These are phyloP conservation scores for Fulmarus glacialis DNA, from an alignment of 2,113 vertebrate genomes.

Conservation along the genomic window DNA sequence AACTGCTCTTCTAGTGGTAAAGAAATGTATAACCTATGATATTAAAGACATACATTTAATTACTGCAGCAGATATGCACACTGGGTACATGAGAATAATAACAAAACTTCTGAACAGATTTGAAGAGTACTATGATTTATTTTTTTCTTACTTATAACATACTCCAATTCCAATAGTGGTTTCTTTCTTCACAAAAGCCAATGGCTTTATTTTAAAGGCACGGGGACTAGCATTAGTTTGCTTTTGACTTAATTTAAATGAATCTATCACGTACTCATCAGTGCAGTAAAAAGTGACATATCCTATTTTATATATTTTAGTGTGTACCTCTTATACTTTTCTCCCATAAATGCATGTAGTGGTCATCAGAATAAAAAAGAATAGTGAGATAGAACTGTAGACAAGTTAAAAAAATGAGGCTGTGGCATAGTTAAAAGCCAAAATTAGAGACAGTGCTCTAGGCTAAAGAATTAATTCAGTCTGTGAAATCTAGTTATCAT, in stretches of 20 bases:
- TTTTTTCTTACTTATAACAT: not conserved
- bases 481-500: not conserved
- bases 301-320: not conserved
- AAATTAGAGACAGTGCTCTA: not conserved
- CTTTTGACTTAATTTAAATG: not conserved
- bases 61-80: not conserved
- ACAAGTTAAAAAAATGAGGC: not conserved
- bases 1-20: not conserved
- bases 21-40: not conserved
- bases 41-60: not conserved
- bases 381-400: not conserved
- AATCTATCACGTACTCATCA: not conserved
- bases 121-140: not conserved
- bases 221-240: fast-evolving
- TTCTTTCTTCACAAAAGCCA: not conserved
- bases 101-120: not conserved
- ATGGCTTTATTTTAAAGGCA: not conserved
- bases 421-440: not conserved
- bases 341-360: not conserved
- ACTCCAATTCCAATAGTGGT: not conserved
- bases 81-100: not conserved
- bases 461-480: not conserved
- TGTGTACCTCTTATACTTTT: not conserved
- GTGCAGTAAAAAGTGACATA: not conserved
- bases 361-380: not conserved